Base-by-base conservation (phyloP, 2,797 vertebrate genomes). In the Acrossocheilus fasciatus region DNA sequence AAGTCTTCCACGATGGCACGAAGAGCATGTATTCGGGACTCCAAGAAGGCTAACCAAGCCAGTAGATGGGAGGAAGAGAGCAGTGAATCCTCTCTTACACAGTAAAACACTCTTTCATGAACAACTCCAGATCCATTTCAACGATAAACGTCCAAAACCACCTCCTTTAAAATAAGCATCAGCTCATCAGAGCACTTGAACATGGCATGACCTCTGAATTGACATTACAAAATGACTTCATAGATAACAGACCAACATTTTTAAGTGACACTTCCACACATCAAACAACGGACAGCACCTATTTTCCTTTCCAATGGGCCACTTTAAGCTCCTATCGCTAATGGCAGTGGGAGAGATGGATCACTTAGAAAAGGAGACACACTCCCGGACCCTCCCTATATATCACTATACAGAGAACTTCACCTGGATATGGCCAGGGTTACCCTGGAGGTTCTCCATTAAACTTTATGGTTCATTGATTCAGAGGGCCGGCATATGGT, bases 381-480 rank as follows among this genome's bases (percentile, higher is more conserved):
- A 86, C 75, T 86, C 86, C 70, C 39, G 43, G 76, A 75, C 84
- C 64, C 72, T 86, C 81, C 72, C 82, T 75, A 88, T 88, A 89
- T 89, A 89, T 90, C 88, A 90, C 82, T 88, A 87, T 88, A 84
- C 84, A 82, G 50, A 82, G 82, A 88, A 86, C 88, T 87, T 92
- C 88, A 89, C 89, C 89, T 92, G 86, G 86, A 87, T 83, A 90
- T 87, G 87, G 74, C 86, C 83, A 45, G 81, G 87, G 91, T 91
- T 88, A 89, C 86, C 62, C 87, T 85, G 54, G 57, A 89, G 87
- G 89, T 89, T 88, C 82, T 87, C 87, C 89, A 89, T 91, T 91
- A 91, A 90, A 91, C 86, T 87, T 89, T 83, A 90, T 30, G 86
- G 88, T 91, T 91, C 87, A 89, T 91, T 92, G 89, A 89, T 87